Evolutionary conservation across 92 coral and sea anemone species (phyloP).

Genomic region (Plumapathes pennacea): DNA sequence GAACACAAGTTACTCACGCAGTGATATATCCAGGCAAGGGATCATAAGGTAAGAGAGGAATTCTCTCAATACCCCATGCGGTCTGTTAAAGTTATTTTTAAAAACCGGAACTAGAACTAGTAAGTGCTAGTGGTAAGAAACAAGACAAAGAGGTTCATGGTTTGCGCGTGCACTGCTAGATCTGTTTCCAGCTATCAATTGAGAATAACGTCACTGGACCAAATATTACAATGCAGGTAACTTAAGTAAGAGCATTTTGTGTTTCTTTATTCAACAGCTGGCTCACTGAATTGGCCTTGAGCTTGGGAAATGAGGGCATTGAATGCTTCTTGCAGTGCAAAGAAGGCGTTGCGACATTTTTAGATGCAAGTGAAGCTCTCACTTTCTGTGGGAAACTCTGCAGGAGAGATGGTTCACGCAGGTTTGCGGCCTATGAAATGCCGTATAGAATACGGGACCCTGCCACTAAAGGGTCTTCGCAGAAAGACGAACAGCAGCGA

Average conservation of each 20-base stretch:
- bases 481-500: slow-evolving; percentile 7
- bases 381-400: slow-evolving; percentile 48
- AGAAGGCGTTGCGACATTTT: slow-evolving; percentile 35
- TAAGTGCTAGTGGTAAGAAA: too few relatives aligned
- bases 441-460: neutral
- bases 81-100: too few relatives aligned
- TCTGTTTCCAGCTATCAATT: too few relatives aligned
- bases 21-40: slow-evolving; percentile 24
- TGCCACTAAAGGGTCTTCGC: slow-evolving; percentile 2
- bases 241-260: too few relatives aligned
- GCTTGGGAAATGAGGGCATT: slow-evolving; percentile 45
- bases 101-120: too few relatives aligned
- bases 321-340: slow-evolving; percentile 49
- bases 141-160: too few relatives aligned
- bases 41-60: neutral
- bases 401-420: slow-evolving; percentile 22
- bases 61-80: too few relatives aligned
- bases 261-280: slow-evolving; percentile 34
- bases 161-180: too few relatives aligned
- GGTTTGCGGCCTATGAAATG: neutral
- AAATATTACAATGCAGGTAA: too few relatives aligned
- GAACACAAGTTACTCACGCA: slow-evolving; percentile 2
- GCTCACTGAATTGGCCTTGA: slow-evolving; percentile 54
- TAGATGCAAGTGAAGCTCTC: slow-evolving; percentile 47
- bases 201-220: too few relatives aligned